Percentiles rank a stretch among this genome's conserved stretches.
phyloP scores from a whole-genome alignment of 2,797 vertebrate genomes.

The Characodon lateralis region DNA sequence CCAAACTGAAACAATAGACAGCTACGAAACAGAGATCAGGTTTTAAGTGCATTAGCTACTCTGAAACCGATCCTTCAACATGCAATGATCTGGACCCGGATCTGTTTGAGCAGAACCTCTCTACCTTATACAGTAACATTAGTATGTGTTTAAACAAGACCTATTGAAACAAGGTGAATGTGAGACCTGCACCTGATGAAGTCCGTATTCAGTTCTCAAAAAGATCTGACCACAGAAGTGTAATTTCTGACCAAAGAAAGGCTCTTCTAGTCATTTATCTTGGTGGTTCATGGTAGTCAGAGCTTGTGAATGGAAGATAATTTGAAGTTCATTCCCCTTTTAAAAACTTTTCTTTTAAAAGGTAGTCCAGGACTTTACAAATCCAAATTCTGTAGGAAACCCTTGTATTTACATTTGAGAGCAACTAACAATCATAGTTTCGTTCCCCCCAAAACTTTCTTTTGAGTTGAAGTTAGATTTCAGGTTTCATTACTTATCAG shows the following conservation, averaged over 20 bases:
- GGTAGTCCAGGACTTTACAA: not conserved
- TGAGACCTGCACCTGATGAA: not conserved
- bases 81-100: not conserved
- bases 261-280: not conserved
- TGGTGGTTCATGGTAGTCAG: not conserved
- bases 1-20: not conserved
- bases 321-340: not conserved
- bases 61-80: not conserved
- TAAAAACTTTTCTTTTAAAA: not conserved
- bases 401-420: not conserved
- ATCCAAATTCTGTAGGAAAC: not conserved
- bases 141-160: not conserved
- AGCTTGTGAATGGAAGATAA: not conserved
- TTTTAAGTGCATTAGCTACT: not conserved
- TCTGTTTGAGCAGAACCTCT: not conserved
- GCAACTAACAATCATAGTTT: not conserved
- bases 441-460: not conserved
- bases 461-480: not conserved
- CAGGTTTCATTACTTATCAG: not conserved
- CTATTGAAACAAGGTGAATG: not conserved
- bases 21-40: not conserved
- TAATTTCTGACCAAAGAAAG: not conserved
- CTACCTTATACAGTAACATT: not conserved
- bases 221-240: not conserved
- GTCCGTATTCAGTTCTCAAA: not conserved